Evolutionary conservation across 2,113 vertebrate genomes (phyloP).

Genomic region (Steatornis caripensis): DNA sequence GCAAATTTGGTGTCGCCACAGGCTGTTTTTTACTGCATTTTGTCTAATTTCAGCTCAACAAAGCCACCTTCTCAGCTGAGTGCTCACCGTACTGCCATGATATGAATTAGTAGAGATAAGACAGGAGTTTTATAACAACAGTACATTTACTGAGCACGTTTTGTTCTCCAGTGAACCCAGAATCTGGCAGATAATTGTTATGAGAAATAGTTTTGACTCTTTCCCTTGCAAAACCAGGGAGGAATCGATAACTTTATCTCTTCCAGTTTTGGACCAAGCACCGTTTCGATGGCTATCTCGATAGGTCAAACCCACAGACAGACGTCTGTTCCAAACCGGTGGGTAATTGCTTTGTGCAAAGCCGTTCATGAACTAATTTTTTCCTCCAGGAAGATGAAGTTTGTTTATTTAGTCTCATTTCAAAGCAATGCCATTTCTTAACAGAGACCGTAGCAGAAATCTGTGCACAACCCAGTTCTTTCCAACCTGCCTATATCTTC

Average conservation of each 20-base stretch:
- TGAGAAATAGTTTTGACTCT: neutral
- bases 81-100: neutral
- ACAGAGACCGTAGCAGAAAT: neutral
- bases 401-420: neutral
- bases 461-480: neutral
- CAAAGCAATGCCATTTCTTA: neutral
- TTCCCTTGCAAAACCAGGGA: neutral
- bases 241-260: neutral
- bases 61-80: neutral
- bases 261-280: neutral
- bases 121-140: neutral
- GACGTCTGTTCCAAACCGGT: neutral
- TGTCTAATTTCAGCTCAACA: neutral
- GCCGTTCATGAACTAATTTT: neutral
- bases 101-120: neutral
- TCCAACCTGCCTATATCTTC: neutral
- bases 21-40: neutral
- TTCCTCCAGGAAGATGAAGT: neutral
- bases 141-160: neutral
- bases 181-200: neutral
- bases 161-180: neutral
- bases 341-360: neutral
- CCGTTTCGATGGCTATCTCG: neutral
- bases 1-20: accelerated
- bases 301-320: neutral